These are phyloP conservation scores for Mermis nigrescens DNA, from an alignment of 2,888 invertebrate genomes.

Conservation along the genomic window DNA sequence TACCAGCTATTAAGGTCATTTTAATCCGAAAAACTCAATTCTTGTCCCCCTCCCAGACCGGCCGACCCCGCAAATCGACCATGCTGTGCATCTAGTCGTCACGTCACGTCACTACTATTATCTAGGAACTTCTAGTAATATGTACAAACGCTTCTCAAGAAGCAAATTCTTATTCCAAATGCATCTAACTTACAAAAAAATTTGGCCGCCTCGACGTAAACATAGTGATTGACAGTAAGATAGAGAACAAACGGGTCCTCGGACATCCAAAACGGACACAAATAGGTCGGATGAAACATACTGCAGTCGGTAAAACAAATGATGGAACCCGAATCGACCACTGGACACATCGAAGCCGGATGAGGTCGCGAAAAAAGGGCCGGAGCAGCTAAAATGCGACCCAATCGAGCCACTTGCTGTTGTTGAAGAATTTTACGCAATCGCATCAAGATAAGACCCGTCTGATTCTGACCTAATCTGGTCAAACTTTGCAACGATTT, in stretches of 20 bases:
- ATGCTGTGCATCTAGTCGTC: too few relatives aligned
- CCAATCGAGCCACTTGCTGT: too few relatives aligned
- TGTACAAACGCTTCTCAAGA: too few relatives aligned
- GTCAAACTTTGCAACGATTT: neutral
- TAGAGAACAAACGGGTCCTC: constrained; percentile 10
- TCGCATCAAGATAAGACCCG: neutral
- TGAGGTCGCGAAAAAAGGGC: too few relatives aligned
- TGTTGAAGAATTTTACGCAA: neutral
- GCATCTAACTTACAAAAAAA: constrained; percentile 1
- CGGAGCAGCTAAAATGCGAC: neutral
- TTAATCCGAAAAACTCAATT: too few relatives aligned
- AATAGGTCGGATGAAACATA: constrained; percentile 29
- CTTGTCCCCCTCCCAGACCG: too few relatives aligned
- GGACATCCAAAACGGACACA: constrained; percentile 20
- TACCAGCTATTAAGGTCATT: too few relatives aligned
- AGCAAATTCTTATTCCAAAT: too few relatives aligned
- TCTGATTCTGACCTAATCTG: neutral
- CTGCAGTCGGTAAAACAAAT: constrained; percentile 29
- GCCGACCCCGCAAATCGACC: too few relatives aligned
- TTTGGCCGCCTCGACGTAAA: constrained; percentile 2
- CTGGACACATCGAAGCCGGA: too few relatives aligned
- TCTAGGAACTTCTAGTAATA: too few relatives aligned
- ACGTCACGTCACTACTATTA: too few relatives aligned
- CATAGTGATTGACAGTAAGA: constrained; percentile 4
- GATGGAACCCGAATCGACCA: constrained; percentile 12